Conservation (phyloP, 2,888 invertebrate species). For the Taenaris catops region DNA sequence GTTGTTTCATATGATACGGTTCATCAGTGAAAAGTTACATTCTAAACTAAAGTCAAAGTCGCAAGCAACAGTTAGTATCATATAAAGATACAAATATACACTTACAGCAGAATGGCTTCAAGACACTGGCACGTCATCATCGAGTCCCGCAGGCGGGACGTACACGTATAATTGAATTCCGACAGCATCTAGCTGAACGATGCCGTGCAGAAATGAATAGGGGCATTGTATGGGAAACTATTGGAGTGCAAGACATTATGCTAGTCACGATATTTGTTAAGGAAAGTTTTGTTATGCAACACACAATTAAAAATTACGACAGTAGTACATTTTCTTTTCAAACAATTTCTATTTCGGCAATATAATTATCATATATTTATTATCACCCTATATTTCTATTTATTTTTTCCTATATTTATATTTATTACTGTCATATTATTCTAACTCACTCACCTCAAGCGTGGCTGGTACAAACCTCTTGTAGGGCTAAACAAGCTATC, state of each 20-base stretch:
- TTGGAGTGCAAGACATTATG: slow-evolving; percentile 10
- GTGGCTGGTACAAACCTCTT: too few relatives aligned
- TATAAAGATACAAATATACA: slow-evolving; percentile 4
- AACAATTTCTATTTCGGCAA: too few relatives aligned
- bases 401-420: too few relatives aligned
- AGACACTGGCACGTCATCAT: slow-evolving; percentile 20
- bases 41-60: too few relatives aligned
- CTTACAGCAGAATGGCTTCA: slow-evolving; percentile 15
- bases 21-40: too few relatives aligned
- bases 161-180: slow-evolving; percentile 35
- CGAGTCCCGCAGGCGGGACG: slow-evolving; percentile 26
- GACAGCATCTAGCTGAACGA: slow-evolving; percentile 19
- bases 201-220: slow-evolving; percentile 21
- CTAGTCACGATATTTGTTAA: slow-evolving; percentile 10
- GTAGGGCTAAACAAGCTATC: too few relatives aligned
- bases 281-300: slow-evolving; percentile 6
- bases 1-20: too few relatives aligned
- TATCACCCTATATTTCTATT: too few relatives aligned
- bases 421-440: too few relatives aligned
- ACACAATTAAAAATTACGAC: neutral
- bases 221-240: slow-evolving; percentile 21
- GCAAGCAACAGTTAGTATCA: too few relatives aligned
- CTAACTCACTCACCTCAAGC: too few relatives aligned
- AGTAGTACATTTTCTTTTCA: neutral
- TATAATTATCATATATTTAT: too few relatives aligned